Evolutionary conservation across 2,888 invertebrate genomes (phyloP).

Genomic region (Orthonevra nobilis): DNA sequence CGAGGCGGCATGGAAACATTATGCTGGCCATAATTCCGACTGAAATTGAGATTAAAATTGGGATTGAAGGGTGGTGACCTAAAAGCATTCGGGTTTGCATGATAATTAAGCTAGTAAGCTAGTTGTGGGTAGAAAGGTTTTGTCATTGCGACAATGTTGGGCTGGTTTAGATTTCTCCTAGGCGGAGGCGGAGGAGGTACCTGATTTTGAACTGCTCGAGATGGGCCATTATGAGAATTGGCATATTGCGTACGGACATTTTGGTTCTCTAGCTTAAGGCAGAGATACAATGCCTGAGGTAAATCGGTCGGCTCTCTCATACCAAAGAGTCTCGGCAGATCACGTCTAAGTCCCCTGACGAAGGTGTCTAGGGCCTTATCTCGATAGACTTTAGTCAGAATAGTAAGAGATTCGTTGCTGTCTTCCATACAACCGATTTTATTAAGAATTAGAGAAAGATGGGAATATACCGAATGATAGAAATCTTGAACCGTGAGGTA

Average conservation of each 20-base stretch:
- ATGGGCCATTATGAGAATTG: slow-evolving; percentile 4
- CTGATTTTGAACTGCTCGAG: not conserved
- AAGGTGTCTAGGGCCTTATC: slow-evolving; percentile 42
- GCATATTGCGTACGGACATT: not conserved
- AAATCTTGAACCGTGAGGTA: slow-evolving; percentile 54
- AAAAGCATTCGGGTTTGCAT: not conserved
- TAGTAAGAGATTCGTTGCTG: not conserved
- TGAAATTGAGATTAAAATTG: not conserved
- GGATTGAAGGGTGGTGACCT: not conserved
- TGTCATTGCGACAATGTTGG: not conserved
- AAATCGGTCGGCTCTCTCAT: slow-evolving; percentile 42
- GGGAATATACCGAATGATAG: slow-evolving; percentile 67
- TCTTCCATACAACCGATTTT: slow-evolving; percentile 34
- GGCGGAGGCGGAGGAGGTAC: not conserved
- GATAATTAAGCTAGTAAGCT: slow-evolving; percentile 4
- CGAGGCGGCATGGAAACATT: not conserved
- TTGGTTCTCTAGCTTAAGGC: slow-evolving; percentile 22
- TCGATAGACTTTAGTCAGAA: slow-evolving; percentile 25
- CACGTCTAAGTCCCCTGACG: slow-evolving; percentile 38
- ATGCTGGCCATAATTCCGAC: not conserved
- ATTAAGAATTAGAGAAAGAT: slow-evolving; percentile 33
- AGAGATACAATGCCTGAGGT: slow-evolving; percentile 32
- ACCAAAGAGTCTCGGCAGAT: slow-evolving; percentile 63
- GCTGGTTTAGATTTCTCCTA: not conserved
- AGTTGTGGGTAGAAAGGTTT: slow-evolving; percentile 6